Evolutionary conservation across 2,113 vertebrate genomes (phyloP).

Genomic region (Candoia aspera): DNA sequence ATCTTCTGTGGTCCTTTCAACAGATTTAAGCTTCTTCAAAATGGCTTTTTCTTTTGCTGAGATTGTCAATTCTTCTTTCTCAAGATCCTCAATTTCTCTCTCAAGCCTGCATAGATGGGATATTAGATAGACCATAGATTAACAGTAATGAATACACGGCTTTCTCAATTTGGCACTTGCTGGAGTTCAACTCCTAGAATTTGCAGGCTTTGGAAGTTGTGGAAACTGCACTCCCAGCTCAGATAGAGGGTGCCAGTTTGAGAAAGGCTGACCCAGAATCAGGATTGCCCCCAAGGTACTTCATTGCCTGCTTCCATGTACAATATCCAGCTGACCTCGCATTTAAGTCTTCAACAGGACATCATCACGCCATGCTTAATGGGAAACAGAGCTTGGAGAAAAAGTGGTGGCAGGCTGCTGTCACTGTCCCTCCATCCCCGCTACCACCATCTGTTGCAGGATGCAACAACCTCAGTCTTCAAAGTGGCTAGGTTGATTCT

Average conservation of each 20-base stretch:
- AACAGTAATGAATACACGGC: not conserved
- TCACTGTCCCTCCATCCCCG: not conserved
- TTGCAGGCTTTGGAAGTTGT: not conserved
- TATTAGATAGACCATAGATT: conserved; percentile 23
- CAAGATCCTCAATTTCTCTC: conserved; percentile 85
- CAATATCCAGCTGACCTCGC: not conserved
- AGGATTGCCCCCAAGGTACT: not conserved
- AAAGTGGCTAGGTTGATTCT: not conserved
- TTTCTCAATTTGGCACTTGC: not conserved
- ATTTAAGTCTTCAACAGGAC: not conserved
- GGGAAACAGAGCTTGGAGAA: not conserved
- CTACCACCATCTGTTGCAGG: not conserved
- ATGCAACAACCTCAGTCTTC: not conserved
- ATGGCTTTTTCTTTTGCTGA: conserved; percentile 86
- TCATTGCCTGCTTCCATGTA: not conserved
- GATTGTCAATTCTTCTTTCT: conserved; percentile 85
- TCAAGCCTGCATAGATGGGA: conserved; percentile 79
- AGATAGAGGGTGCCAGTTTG: not conserved
- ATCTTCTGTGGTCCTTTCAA: conserved; percentile 90
- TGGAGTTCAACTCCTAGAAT: not conserved
- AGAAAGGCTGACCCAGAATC: not conserved
- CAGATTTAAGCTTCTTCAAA: conserved; percentile 87
- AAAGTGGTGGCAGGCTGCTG: not conserved
- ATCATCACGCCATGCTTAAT: not conserved
- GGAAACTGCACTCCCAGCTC: not conserved